These are phyloP conservation scores for Lingula anatina DNA, from an alignment of 2,888 invertebrate genomes.

Conservation along the genomic window DNA sequence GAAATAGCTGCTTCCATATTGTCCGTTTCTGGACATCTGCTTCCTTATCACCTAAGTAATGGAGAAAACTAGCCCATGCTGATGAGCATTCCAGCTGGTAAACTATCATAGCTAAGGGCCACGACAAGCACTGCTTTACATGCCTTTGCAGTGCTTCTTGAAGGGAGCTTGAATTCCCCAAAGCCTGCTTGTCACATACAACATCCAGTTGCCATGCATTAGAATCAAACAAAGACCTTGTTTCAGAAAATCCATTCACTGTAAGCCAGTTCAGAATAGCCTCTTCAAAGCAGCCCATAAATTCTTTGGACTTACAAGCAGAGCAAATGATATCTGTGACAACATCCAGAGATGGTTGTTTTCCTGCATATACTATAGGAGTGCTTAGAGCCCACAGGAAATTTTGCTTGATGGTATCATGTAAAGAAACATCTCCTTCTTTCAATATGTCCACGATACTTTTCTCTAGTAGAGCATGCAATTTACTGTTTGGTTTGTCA, in stretches of 20 bases:
- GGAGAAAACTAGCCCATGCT: conserved; percentile 3
- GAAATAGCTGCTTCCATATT: too few relatives aligned
- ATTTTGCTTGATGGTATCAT: conserved; percentile 13
- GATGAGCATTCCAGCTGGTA: background rate
- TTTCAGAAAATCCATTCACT: background rate
- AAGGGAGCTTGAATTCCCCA: background rate
- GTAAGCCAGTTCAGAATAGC: conserved; percentile 1
- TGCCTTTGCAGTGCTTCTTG: background rate
- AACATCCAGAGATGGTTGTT: conserved; percentile 11
- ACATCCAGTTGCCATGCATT: conserved; percentile 3
- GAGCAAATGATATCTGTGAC: conserved; percentile 10
- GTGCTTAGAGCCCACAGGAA: conserved; percentile 22
- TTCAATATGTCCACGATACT: conserved; percentile 8
- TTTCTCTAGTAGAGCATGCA: conserved; percentile 7
- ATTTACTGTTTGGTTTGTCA: conserved; percentile 7
- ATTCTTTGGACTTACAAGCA: background rate
- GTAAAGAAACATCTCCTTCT: conserved; percentile 7
- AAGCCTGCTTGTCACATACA: background rate
- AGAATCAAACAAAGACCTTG: background rate
- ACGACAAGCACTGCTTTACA: background rate
- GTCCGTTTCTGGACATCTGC: too few relatives aligned
- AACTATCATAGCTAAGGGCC: conserved; percentile 3
- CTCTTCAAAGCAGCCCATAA: background rate
- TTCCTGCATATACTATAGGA: conserved; percentile 13
- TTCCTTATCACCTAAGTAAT: too few relatives aligned